A percentile compares a stretch with the other conserved stretches of the same genome.
These are phyloP conservation scores for Grapholita molesta DNA, from an alignment of 1,140 invertebrate genomes.

Conservation along the genomic window DNA sequence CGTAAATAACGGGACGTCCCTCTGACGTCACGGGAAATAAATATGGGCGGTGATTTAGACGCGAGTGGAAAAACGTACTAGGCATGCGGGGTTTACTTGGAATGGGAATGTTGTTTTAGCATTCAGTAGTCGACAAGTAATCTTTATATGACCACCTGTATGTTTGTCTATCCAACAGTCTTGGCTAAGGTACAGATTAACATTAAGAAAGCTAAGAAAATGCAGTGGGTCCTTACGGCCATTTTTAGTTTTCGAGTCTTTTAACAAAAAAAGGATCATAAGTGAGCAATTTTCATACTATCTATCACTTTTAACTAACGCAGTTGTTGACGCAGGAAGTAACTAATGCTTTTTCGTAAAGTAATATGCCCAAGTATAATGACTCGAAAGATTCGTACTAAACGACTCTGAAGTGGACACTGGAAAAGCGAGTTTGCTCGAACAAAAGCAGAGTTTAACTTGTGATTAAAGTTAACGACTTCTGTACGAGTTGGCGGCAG, in stretches of 20 bases:
- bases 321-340: too few relatives aligned
- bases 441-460: background rate
- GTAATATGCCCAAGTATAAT: background rate
- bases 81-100: background rate
- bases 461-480: background rate
- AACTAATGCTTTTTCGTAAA: background rate
- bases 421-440: background rate
- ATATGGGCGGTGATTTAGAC: background rate
- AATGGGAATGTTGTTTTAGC: background rate
- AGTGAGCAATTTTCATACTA: too few relatives aligned
- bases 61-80: background rate
- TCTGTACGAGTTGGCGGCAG: background rate
- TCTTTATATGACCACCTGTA: too few relatives aligned
- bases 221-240: too few relatives aligned
- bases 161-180: too few relatives aligned
- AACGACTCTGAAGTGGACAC: background rate
- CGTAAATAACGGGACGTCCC: constrained; percentile 15
- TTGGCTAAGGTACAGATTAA: too few relatives aligned
- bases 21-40: constrained; percentile 11
- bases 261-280: too few relatives aligned
- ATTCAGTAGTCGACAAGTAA: background rate
- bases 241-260: too few relatives aligned
- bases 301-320: too few relatives aligned
- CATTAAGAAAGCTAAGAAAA: too few relatives aligned
- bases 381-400: background rate